Evolutionary conservation across 2,888 invertebrate species (phyloP).

Genomic region (Nezara viridula): DNA sequence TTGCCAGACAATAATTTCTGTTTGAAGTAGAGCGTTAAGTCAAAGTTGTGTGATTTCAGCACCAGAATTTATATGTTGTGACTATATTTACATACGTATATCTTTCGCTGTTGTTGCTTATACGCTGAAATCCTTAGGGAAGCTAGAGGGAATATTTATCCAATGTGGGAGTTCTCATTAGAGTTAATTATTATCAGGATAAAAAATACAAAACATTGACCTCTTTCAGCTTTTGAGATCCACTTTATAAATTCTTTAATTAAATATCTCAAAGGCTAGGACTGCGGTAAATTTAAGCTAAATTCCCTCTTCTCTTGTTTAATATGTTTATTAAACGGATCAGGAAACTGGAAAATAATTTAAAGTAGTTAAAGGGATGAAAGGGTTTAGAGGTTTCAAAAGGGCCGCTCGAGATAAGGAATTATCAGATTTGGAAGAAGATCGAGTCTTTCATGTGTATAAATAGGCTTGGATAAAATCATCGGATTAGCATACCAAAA

Average conservation of each 20-base stretch:
- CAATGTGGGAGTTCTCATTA: no score
- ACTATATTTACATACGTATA: no score
- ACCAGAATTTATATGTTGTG: no score
- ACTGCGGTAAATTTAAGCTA: not conserved
- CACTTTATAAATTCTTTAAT: not conserved
- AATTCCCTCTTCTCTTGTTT: not conserved
- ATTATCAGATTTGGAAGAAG: not conserved
- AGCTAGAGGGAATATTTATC: no score
- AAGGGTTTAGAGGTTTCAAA: not conserved
- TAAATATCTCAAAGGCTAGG: not conserved
- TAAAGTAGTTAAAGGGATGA: not conserved
- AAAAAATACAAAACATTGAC: no score
- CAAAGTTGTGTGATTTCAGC: no score
- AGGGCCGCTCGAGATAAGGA: not conserved
- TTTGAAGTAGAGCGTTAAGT: no score
- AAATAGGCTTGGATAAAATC: not conserved
- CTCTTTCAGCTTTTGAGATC: not conserved
- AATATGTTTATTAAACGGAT: not conserved
- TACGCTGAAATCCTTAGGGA: no score
- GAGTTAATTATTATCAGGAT: no score
- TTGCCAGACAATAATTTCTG: no score
- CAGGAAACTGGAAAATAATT: constrained; percentile 15
- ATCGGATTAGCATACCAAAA: not conserved
- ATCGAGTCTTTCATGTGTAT: not conserved
- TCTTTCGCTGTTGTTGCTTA: no score